These are phyloP conservation scores for Anolis carolinensis DNA, from an alignment of 2,113 vertebrate genomes.

Conservation along the genomic window DNA sequence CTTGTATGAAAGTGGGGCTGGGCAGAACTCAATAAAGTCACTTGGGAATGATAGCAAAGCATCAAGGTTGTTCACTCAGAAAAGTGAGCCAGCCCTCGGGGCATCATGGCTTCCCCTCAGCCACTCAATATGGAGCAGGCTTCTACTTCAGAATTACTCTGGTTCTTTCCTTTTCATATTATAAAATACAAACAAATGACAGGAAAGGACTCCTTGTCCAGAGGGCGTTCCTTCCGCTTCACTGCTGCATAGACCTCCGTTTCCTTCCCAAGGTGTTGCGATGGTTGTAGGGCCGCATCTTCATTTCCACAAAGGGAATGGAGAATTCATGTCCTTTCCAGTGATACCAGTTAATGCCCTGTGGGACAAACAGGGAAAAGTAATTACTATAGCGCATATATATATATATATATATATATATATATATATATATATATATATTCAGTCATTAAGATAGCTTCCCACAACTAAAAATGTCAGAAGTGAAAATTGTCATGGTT, in stretches of 20 bases:
- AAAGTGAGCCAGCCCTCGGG: constrained; percentile 24
- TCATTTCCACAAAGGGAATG: constrained; percentile 98
- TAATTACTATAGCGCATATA: not conserved
- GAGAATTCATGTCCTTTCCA: constrained; percentile 99
- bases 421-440: too few relatives aligned
- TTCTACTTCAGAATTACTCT: constrained; percentile 60
- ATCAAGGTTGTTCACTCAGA: constrained; percentile 49
- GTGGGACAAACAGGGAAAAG: constrained; percentile 50
- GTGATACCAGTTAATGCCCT: constrained; percentile 99
- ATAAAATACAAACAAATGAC: constrained; percentile 78
- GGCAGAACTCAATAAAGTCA: constrained; percentile 61
- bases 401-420: too few relatives aligned
- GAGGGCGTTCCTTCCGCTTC: constrained; percentile 58
- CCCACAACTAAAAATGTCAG: not conserved
- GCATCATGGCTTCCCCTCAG: constrained; percentile 48
- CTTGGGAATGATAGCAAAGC: constrained; percentile 60
- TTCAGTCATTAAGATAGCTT: not conserved
- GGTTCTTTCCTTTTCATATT: constrained; percentile 61
- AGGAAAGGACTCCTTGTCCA: constrained; percentile 64
- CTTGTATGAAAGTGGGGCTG: constrained; percentile 38
- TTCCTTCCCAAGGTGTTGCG: constrained; percentile 85
- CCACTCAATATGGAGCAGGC: constrained; percentile 44
- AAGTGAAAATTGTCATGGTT: too few relatives aligned
- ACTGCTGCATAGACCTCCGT: constrained; percentile 85
- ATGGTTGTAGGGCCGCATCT: constrained; percentile 92